Percentiles rank a stretch among this genome's conserved stretches.
Conservation (phyloP, 1,140 invertebrate species). For the Achatina immaculata region DNA sequence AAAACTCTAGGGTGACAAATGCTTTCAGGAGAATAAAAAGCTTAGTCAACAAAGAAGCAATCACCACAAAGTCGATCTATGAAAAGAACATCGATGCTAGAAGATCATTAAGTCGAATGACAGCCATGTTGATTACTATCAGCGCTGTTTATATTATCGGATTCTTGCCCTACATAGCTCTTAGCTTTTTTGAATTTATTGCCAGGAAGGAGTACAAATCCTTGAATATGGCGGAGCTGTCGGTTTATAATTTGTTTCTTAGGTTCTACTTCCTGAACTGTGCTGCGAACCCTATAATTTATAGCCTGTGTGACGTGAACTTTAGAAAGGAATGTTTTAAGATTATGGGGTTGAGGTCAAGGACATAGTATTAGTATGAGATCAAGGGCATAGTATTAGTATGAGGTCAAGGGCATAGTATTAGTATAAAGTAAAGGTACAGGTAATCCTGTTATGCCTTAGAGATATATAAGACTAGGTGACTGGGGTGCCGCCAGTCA, state of each 20-base stretch:
- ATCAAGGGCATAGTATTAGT: too few species aligned
- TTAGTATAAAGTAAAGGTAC: too few species aligned
- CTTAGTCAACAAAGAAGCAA: too few species aligned
- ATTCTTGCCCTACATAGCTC: conserved; percentile 50
- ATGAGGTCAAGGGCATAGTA: too few species aligned
- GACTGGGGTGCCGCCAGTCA: too few species aligned
- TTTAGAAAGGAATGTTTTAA: conserved; percentile 50
- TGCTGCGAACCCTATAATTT: conserved; percentile 55
- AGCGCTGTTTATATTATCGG: conserved; percentile 51
- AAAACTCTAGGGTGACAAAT: too few species aligned
- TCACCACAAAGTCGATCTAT: too few species aligned
- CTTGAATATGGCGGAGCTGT: conserved; percentile 31
- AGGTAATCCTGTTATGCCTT: too few species aligned
- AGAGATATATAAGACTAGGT: too few species aligned
- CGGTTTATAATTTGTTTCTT: conserved; percentile 41
- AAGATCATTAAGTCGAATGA: conserved; percentile 18
- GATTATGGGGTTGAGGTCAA: too few species aligned
- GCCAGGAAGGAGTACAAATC: conserved; percentile 33
- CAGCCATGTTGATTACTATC: conserved; percentile 51
- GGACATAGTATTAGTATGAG: conserved; percentile 25
- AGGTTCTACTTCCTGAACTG: conserved; percentile 57
- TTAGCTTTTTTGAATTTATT: conserved; percentile 42
- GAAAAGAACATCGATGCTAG: too few species aligned
- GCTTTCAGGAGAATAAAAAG: too few species aligned
- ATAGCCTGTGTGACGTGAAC: conserved; percentile 48